Evolutionary conservation across 2,797 vertebrate species (phyloP).

Genomic region (Cuculus canorus): DNA sequence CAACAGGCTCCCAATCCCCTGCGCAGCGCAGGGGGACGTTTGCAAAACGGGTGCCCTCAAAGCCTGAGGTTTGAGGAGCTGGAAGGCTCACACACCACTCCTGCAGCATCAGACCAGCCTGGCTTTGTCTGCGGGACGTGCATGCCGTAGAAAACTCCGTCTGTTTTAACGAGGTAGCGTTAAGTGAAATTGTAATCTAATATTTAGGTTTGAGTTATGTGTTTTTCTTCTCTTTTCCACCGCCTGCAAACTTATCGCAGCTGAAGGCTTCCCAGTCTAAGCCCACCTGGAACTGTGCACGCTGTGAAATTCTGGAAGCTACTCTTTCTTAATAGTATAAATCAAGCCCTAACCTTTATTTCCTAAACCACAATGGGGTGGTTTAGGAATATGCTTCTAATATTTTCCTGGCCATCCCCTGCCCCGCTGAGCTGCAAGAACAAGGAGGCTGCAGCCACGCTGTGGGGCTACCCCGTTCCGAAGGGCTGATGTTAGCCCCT

Average conservation of each 20-base stretch:
- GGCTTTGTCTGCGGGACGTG: no score
- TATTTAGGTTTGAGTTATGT: background rate
- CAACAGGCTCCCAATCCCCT: background rate
- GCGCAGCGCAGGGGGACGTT: no score
- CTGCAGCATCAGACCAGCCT: background rate
- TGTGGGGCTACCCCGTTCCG: no score
- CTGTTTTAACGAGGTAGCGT: background rate
- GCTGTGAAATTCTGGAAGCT: background rate
- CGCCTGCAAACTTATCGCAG: background rate
- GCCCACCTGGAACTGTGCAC: background rate
- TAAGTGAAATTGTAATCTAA: background rate
- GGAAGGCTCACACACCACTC: no score
- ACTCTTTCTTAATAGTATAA: background rate
- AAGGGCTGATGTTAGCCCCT: background rate
- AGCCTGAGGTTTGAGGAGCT: background rate
- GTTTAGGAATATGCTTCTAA: background rate
- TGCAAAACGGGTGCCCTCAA: no score
- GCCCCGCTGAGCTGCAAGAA: background rate
- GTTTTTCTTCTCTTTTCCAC: background rate
- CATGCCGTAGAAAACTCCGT: background rate
- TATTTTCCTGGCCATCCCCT: background rate
- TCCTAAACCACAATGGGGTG: background rate
- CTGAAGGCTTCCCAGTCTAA: background rate
- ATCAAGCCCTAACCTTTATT: background rate
- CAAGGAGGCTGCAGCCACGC: no score